Percentiles rank a stretch among this genome's conserved stretches.
Conservation (phyloP, 1,140 invertebrate species). For the Battus philenor region DNA sequence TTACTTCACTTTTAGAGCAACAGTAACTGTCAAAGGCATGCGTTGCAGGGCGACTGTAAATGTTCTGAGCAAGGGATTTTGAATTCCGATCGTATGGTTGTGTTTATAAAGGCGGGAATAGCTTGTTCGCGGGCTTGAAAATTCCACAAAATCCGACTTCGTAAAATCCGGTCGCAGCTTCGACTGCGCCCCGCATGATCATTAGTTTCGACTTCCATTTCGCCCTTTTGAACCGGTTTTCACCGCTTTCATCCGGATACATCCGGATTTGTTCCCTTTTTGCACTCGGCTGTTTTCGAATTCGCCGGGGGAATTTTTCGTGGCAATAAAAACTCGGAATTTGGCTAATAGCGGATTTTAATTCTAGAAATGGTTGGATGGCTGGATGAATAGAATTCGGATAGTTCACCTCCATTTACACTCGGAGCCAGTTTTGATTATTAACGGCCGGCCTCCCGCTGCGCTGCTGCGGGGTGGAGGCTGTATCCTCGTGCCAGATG, state of each 20-base stretch:
- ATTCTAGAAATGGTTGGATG: neutral
- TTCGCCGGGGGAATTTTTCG: too few relatives aligned
- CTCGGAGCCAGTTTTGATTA: too few relatives aligned
- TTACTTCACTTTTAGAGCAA: constrained; percentile 32
- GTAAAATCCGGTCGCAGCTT: constrained; percentile 28
- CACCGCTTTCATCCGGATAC: constrained; percentile 40
- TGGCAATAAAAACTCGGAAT: too few relatives aligned
- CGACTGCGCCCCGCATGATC: constrained; percentile 29
- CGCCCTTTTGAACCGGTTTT: constrained; percentile 38
- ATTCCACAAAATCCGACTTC: constrained; percentile 13
- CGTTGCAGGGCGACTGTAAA: constrained; percentile 26
- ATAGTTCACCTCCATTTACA: too few relatives aligned
- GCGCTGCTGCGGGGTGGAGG: too few relatives aligned
- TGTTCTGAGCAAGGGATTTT: constrained; percentile 12
- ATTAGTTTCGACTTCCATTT: constrained; percentile 49
- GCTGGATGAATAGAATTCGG: neutral
- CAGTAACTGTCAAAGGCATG: constrained; percentile 47
- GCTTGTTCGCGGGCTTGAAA: neutral
- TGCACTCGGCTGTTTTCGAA: constrained; percentile 2
- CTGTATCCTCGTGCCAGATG: too few relatives aligned
- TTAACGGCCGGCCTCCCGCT: too few relatives aligned
- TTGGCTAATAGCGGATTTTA: constrained; percentile 6
- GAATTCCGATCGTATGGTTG: constrained; percentile 7
- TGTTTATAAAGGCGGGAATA: neutral
- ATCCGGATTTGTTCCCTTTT: constrained; percentile 27